Percentiles rank a stretch among this genome's conserved stretches.
Conservation (phyloP, 2,797 vertebrate species). For the Coregonus suidteri region DNA sequence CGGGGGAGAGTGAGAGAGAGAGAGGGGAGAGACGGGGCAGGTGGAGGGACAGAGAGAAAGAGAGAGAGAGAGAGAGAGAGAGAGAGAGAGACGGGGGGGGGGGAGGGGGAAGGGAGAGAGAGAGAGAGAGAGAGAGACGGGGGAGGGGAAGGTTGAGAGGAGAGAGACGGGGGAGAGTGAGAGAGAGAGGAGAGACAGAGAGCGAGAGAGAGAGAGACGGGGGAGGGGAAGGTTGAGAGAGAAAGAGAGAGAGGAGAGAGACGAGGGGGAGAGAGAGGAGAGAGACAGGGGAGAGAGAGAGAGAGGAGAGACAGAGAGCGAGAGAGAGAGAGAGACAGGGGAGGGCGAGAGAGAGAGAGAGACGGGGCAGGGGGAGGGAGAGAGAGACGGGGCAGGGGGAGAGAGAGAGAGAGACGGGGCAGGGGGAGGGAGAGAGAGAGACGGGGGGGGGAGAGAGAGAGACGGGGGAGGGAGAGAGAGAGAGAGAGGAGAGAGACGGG, state of each 20-base stretch:
- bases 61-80: not conserved
- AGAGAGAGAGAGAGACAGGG: slow-evolving; percentile 2
- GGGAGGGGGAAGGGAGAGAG: not conserved
- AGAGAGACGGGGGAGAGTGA: not conserved
- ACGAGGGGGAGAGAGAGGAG: not conserved
- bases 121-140: no score
- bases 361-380: not conserved
- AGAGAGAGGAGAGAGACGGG: not conserved
- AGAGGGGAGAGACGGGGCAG: not conserved
- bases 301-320: not conserved
- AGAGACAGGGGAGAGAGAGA: slow-evolving; percentile 16
- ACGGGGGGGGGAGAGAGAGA: not conserved
- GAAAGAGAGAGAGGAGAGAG: not conserved
- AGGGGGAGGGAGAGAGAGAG: not conserved
- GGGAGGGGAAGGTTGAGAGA: no score
- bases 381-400: not conserved
- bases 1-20: not conserved
- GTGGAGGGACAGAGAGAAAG: not conserved
- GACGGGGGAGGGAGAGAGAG: not conserved
- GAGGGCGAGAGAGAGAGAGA: slow-evolving; percentile 4
- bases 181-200: no score
- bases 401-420: not conserved
- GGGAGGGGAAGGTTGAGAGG: not conserved
- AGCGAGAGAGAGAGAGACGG: not conserved
- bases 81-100: not conserved